Base-by-base conservation (phyloP, 92 coral and sea anemone species). In the Porites lobata region DNA sequence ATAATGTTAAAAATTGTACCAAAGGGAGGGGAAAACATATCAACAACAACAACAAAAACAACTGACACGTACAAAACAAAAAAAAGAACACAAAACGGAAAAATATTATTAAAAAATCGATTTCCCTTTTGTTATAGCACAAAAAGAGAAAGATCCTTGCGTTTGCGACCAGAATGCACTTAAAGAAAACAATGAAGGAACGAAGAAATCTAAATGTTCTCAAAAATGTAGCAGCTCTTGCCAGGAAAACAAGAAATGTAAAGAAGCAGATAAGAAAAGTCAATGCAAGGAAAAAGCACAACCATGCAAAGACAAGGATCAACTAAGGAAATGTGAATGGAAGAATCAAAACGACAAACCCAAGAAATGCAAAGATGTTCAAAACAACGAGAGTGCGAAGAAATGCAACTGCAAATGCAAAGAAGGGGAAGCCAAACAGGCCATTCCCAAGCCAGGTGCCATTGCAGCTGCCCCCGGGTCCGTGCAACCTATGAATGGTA, bases 401-500 rank as follows among this genome's bases (percentile, higher is more conserved):
- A 88, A 88, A 53, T 81, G 97, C 85, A 51, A 21, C 79, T 77
- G 93, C 71, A 69, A 88, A 24, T 88, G 88, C 64, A 17, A 77
- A 81, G 74, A 59, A 84, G 59, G 69, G 22, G 78, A 58, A 13
- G 57, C 86, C 86, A 70, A 56, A 18, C 47, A 62, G 24, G 24
- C 52, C 20, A 84, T 84, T n/a, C 87, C 87, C 8, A 84, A 50
- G 52, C 87, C 87, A 70, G 78, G 47, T 29, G 78, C 78, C 53
- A 13, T 47, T 32, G 19, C 29, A 6, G 74, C 80, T 53, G 75
- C 82, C 1, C 61, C 78, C 8, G 85, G 92, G 22, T 70, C 84
- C 58, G 85, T 85, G 77, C 87, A 89, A 67, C 90, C 87, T 19
- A 67, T 81, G 29, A 69, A 67, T 50, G 82, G 77, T 43, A 14